Evolutionary conservation across 2,888 invertebrate species (phyloP), one percentile per base, ranked within the genome.

Genomic region (Drosophila cyrtoloma): DNA sequence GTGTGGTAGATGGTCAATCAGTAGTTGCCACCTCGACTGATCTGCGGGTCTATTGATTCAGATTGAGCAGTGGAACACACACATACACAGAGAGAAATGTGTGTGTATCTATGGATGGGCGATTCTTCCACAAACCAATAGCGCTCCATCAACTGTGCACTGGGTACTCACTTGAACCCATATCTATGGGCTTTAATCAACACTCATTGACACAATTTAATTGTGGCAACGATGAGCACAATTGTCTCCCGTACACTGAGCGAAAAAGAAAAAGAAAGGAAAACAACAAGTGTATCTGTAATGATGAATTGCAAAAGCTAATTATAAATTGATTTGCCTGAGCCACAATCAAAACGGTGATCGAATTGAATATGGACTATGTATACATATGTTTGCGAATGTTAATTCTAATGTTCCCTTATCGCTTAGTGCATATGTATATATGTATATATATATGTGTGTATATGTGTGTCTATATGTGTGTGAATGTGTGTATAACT

Each of bases 191-290:
- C 71, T 53, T 83, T 85, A 86, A 86, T 85, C 81, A 86, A 86
- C 81, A 66, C 73, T 81, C 84, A 85, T 85, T 85, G 86, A 86
- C 86, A 86, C 85, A 84, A 84, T 86, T 84, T 59, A 84, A 85
- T 85, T 85, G 84, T 44, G 53, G 66, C 71, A 80, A 57, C 60
- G 71, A 70, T 66, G 71, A 60, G 66, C 33, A 59, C 56, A 64
- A 71, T 73, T 60, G 66, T 65, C 42, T 60, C 57, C 2, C 16
- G 5, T 75, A 63, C 78, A 79, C 78, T 71, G 62, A 28, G 33
- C 58, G 50, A 78, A 72, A 75, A 26, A 28, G 4, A 33, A 28
- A 50, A n/a, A 35, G 2, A 35, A 5, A 50, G 16, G 5, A 0
- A 16, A 50, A 16, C 50, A 28, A 51, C 26, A 42, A 37, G 19